Percentiles rank a stretch among this genome's conserved stretches.
phyloP scores from a whole-genome alignment of 2,888 invertebrate species.

The Neoaliturus tenellus region DNA sequence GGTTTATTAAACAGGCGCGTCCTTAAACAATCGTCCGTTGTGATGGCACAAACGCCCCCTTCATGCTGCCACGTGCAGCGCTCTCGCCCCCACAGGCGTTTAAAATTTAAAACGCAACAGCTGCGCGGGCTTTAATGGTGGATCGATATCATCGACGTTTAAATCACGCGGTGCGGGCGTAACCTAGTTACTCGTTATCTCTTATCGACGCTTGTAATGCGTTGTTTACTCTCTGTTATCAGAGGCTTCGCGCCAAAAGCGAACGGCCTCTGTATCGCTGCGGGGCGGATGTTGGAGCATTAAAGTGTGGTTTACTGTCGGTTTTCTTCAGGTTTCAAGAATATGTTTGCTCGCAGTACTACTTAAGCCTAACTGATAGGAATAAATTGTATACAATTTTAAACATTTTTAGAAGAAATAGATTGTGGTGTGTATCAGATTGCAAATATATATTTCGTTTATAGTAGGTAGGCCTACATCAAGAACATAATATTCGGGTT shows the following conservation, averaged over 20 bases:
- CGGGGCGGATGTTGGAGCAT: not conserved
- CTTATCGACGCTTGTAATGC: constrained; percentile 17
- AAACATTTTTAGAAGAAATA: too few relatives aligned
- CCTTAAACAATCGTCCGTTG: constrained; percentile 20
- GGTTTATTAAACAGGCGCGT: constrained; percentile 1
- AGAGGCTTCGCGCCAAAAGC: constrained; percentile 9
- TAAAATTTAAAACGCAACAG: constrained; percentile 40
- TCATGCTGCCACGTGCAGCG: constrained; percentile 7
- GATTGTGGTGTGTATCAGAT: too few relatives aligned
- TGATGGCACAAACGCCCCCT: constrained; percentile 23
- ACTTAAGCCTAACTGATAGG: too few relatives aligned
- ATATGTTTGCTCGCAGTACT: too few relatives aligned
- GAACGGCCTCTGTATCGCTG: not conserved
- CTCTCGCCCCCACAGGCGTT: constrained; percentile 21
- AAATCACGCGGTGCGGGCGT: constrained; percentile 18
- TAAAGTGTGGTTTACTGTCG: not conserved
- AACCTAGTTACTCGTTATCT: constrained; percentile 23
- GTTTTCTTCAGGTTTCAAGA: too few relatives aligned
- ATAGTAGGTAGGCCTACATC: too few relatives aligned
- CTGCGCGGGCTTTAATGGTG: not conserved
- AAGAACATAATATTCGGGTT: too few relatives aligned
- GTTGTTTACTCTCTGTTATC: constrained; percentile 26
- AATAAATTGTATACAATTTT: too few relatives aligned
- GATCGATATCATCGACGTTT: constrained; percentile 27
- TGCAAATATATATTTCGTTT: too few relatives aligned